Percentiles rank a stretch among this genome's conserved stretches.
These are phyloP conservation scores for Trochalopteron elliotii DNA, from an alignment of 2,113 vertebrate species.

Conservation along the genomic window DNA sequence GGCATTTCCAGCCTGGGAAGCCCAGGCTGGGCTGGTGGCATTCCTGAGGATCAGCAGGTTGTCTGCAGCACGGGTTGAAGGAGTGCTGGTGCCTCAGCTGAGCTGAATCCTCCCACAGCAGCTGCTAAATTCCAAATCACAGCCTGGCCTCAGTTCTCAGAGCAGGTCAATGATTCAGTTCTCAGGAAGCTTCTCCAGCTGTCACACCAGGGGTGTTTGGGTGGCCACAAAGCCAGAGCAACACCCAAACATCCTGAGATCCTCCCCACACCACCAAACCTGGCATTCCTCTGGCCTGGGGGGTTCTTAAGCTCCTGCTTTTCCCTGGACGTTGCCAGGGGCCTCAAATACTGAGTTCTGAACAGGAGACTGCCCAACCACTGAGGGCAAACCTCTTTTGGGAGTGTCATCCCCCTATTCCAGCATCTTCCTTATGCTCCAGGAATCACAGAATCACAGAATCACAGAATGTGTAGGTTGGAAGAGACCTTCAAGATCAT, in stretches of 20 bases:
- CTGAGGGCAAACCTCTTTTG: neutral
- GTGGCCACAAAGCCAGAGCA: neutral
- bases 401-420: accelerated
- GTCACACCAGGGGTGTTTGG: accelerated
- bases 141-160: neutral
- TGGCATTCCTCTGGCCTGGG: neutral
- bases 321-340: accelerated
- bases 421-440: accelerated
- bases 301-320: neutral
- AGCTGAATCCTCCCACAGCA: neutral
- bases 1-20: neutral
- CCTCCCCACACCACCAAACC: neutral
- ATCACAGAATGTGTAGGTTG: no score
- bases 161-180: neutral
- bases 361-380: neutral
- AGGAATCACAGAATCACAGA: no score
- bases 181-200: neutral
- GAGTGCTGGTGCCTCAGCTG: neutral
- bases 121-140: neutral
- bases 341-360: neutral
- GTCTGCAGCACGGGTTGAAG: neutral
- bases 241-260: neutral
- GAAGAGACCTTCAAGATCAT: no score
- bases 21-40: neutral
- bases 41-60: neutral